Evolutionary conservation across 2,888 invertebrate species (phyloP), one percentile per base, ranked within the genome.

Genomic region (Tetheella fluctuosa): DNA sequence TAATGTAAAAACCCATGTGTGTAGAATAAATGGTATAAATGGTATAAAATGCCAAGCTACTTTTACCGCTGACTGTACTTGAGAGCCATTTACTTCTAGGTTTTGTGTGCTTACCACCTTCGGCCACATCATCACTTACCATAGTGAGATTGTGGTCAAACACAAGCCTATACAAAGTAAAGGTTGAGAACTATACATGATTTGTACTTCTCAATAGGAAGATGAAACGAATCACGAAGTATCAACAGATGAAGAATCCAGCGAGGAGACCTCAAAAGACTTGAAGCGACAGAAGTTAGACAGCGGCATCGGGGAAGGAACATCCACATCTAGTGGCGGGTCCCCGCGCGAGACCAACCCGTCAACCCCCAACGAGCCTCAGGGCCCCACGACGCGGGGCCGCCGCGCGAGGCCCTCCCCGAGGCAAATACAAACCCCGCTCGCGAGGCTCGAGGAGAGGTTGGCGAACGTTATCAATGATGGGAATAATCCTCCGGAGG

Each of bases 301-400:
- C 76, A 95, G 95, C 65, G 95, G 95, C 0, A 90, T 95, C 59
- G 94, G 94, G 0, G 95, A 95, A 53, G 92, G 91, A 65, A 78
- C 73, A 58, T 77, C 77, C 34, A 84, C 83, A 10, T 76, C 15
- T 0, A 48, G 42, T 8, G 42, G 42, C 0, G 42, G n/a, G 10
- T 48, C 42, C 17, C 42, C 42, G 6, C 42, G 42, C 8, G 42
- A 17, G 42, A 10, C 8, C 20, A 7, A 2, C 39, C 39, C 39
- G 5, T 8, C 17, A 20, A 8, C 7, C 17, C 20, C 4, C n/a
- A n/a, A 1, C 17, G 42, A 7, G 8, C 5, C 39, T 2, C n/a
- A 2, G n/a, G 42, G 17, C 5, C 42, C n/a, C 0, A 1, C 15
- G 2, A 2, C 15, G 37, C 13, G 3, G 15, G 37, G 42, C 17